A percentile compares a stretch with the other conserved stretches of the same genome.
phyloP scores from a whole-genome alignment of 2,888 invertebrate genomes.

The Drosophila gaucha region DNA sequence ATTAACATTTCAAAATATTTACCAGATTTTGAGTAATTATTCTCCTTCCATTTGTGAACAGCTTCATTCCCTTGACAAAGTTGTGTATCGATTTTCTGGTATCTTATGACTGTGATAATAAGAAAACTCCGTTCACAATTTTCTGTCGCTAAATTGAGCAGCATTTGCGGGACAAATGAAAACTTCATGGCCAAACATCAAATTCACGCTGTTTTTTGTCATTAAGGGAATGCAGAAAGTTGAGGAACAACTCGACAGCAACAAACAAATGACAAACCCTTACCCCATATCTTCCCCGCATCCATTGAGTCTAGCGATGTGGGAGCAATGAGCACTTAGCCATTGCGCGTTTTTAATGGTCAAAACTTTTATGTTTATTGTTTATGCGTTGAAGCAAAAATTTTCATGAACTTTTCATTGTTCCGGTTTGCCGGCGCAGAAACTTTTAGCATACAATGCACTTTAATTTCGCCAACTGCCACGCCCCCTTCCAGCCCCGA shows the following conservation, averaged over 20 bases:
- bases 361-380: constrained; percentile 79
- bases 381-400: constrained; percentile 80
- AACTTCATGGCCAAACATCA: constrained; percentile 64
- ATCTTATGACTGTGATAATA: constrained; percentile 16
- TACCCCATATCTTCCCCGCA: background rate
- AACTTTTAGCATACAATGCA: constrained; percentile 77
- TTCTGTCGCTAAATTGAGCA: constrained; percentile 22
- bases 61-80: background rate
- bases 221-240: constrained; percentile 67
- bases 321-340: constrained; percentile 66
- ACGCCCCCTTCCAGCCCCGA: background rate
- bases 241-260: constrained; percentile 51
- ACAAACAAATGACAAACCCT: constrained; percentile 49
- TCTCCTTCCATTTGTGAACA: no score
- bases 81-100: constrained; percentile 7
- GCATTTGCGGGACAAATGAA: constrained; percentile 1
- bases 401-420: constrained; percentile 80
- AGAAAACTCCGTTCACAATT: constrained; percentile 29
- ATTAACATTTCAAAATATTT: no score
- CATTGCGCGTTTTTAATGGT: constrained; percentile 76
- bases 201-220: constrained; percentile 79
- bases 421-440: constrained; percentile 74
- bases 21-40: background rate
- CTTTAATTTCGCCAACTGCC: constrained; percentile 65
- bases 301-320: background rate